Base-by-base conservation (phyloP, 2,888 invertebrate species). In the Alloplasta piceator region DNA sequence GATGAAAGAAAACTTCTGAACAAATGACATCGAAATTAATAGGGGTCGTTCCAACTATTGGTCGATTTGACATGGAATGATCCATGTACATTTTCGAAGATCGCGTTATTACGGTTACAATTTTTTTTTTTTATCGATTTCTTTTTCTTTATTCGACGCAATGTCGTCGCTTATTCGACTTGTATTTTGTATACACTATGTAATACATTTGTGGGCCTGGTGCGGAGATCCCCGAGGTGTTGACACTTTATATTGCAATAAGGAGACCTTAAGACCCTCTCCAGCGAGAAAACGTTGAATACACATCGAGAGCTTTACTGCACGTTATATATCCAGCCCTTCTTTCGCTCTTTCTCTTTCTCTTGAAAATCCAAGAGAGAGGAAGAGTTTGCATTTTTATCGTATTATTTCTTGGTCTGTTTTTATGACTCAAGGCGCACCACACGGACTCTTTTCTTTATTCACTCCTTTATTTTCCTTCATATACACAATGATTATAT, bases 241-340 rank as follows among this genome's bases (percentile, higher is more conserved):
- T 82, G 83, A 83, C 83, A 83, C 72, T 80, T 78, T 78, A 80
- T 83, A 83, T 82, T 80, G 82, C 80, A 75, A 78, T 82, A 73
- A 80, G 77, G 64, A 55, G 67, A 71, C 50, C 73, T 39, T 80
- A 77, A 80, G 58, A 43, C 12, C 26, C 26, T 26, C 26, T 14
- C 50, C 9, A 14, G 50, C n/a, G 46, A 71, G 70, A 71, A 60
- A 64, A 16, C 64, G 38, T 71, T 14, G 66, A 71, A 75, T 61
- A 66, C 26, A 26, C 55, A n/a, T 46, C n/a, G 41, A 66, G 50
- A 66, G 75, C 60, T 70, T 75, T 63, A 76, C 78, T 73, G 79
- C 83, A 26, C 26, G 26, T 43, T 16, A 58, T 64, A 80, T 64
- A 77, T 56, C 56, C 60, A 48, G 52, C 16, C 76, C 73, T 76